phyloP scores from a whole-genome alignment of 2,888 invertebrate genomes.

The Hetaerina titia region DNA sequence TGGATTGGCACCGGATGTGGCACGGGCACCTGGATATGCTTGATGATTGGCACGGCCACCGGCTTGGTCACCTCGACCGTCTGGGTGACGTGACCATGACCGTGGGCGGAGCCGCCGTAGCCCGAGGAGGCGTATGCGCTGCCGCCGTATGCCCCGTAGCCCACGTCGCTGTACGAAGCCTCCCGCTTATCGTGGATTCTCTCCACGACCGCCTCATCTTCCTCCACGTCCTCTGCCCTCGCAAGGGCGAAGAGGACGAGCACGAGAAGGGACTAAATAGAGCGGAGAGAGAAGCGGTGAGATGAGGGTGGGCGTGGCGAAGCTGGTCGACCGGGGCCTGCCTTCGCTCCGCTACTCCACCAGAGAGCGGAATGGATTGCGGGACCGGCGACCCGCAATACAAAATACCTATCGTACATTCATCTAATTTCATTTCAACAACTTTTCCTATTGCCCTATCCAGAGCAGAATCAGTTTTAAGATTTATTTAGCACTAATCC shows the following conservation, averaged over 20 bases:
- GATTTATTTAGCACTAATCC: no score
- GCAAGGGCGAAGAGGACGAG: slow-evolving; percentile 39
- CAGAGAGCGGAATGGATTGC: background rate
- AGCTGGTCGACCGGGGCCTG: background rate
- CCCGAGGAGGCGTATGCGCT: slow-evolving; percentile 22
- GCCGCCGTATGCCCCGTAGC: slow-evolving; percentile 10
- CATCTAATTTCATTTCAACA: no score
- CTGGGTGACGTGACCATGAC: background rate
- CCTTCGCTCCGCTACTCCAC: background rate
- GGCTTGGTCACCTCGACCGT: slow-evolving; percentile 57
- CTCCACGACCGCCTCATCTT: background rate
- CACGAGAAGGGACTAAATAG: slow-evolving; percentile 1
- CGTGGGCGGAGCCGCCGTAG: slow-evolving; percentile 41
- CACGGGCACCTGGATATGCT: slow-evolving; percentile 26
- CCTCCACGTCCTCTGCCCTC: slow-evolving; percentile 3
- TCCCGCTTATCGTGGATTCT: slow-evolving; percentile 14
- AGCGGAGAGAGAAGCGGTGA: background rate
- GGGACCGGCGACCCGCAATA: no score
- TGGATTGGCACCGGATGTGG: slow-evolving; percentile 35
- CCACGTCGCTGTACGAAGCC: background rate
- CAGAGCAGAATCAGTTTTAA: no score
- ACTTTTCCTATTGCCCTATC: no score
- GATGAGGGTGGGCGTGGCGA: background rate
- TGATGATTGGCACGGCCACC: slow-evolving; percentile 24
- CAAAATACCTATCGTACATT: no score